Evolutionary conservation across 1,140 invertebrate genomes (phyloP), one percentile per base, ranked within the genome.

Genomic region (Drosophila trapezifrons): DNA sequence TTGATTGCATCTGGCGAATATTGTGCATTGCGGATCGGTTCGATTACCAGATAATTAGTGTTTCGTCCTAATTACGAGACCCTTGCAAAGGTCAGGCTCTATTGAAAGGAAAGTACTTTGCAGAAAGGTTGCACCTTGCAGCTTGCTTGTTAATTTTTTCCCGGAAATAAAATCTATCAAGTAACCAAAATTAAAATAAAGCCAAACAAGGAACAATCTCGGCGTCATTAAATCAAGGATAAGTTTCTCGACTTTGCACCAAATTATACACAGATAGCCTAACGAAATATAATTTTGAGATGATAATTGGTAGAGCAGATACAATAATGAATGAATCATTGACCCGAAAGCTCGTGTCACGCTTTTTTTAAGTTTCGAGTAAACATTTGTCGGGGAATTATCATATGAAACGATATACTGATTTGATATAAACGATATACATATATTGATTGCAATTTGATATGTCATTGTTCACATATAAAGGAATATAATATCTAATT

Each of bases 1-100:
- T 37, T 35, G 25, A 60, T 54, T 52, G 57, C 46, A 60, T 47
- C 18, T 59, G n/a, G 15, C 29, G 17, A 20, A 25, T 7, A 27
- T 32, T 40, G 38, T 40, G 46, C 46, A 17, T 20, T 52, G 27
- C 29, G 18, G 18, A 52, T 54, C 51, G 27, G n/a, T 51, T 32
- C 27, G 27, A 51, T 51, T 49, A 18, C 5, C 47, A 20, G 13
- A 22, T 37, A 54, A 54, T 54, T 22, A 35, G 49, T 20, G 10
- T 20, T 15, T 32, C n/a, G n/a, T 3, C 4, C 6, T 17, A 17
- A 18, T 46, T 38, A 38, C 13, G 6, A n/a, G 5, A n/a, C 13
- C 15, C 8, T 15, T 12, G 13, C 5, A 37, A 37, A 37, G 13
- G 35, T 7, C 35, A 37, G 35, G 35, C 35, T 5, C 13, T 10